Evolutionary conservation across 37 sponge, comb jelly and placozoan species (phyloP).

Genomic region (Tethya wilhelma): DNA sequence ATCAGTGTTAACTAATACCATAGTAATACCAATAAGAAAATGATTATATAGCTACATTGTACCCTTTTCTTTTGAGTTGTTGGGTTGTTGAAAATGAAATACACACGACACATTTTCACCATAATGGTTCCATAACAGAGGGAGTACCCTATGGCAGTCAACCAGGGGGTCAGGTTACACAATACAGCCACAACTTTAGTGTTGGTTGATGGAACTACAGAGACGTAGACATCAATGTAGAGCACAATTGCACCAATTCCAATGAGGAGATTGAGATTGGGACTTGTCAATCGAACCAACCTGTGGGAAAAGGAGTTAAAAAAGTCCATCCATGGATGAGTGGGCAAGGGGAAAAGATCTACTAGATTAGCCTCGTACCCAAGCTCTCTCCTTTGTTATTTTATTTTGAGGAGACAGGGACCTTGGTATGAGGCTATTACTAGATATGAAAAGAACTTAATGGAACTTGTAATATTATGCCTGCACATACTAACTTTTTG

Average conservation of each 20-base stretch:
- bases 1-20: not conserved
- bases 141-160: constrained; percentile 43
- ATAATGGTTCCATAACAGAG: constrained; percentile 57
- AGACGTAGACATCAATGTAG: constrained; percentile 17
- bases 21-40: not conserved
- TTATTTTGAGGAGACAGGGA: no score
- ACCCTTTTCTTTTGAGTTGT: constrained; percentile 6
- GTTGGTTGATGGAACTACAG: constrained; percentile 8
- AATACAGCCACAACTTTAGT: constrained; percentile 11
- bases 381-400: no score
- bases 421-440: no score
- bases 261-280: constrained; percentile 45
- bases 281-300: constrained; percentile 20
- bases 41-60: not conserved
- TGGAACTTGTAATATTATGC: not conserved
- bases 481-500: constrained; percentile 4
- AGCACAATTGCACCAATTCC: constrained; percentile 41
- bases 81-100: constrained; percentile 51
- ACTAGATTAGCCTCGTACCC: no score
- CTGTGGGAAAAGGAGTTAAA: not conserved
- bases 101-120: constrained; percentile 53
- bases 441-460: no score
- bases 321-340: no score
- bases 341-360: no score
- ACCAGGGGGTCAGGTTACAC: constrained; percentile 39